These are phyloP conservation scores for Pheosia tremula DNA, from an alignment of 2,888 invertebrate genomes.

Conservation along the genomic window DNA sequence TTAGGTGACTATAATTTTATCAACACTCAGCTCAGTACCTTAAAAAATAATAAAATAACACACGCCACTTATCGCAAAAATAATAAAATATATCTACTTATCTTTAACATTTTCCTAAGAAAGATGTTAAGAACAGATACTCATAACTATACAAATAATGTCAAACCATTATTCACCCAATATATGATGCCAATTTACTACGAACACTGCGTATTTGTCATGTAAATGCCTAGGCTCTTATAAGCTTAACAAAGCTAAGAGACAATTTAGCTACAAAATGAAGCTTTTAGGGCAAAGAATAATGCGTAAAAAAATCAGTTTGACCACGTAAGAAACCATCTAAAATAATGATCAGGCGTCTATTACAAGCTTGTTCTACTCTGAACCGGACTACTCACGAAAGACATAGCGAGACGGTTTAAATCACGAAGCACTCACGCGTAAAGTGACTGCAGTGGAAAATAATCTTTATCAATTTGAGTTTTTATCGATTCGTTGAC, in stretches of 20 bases:
- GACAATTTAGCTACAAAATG: conserved; percentile 21
- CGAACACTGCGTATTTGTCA: conserved; percentile 32
- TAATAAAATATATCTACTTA: conserved; percentile 20
- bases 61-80: conserved; percentile 4
- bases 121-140: conserved; percentile 54
- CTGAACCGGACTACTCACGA: conserved; percentile 43
- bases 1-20: no score
- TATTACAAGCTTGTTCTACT: conserved; percentile 26
- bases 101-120: conserved; percentile 37
- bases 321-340: conserved; percentile 47
- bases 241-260: conserved; percentile 18
- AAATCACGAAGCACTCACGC: conserved; percentile 77
- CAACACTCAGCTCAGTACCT: no score
- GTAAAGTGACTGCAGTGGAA: conserved; percentile 63
- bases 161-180: conserved; percentile 40
- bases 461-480: conserved; percentile 56
- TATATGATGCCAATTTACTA: conserved; percentile 40
- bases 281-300: conserved; percentile 31
- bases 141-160: conserved; percentile 60
- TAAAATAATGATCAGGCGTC: conserved; percentile 45
- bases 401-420: conserved; percentile 46
- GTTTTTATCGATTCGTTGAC: conserved; percentile 35
- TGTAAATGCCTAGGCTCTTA: conserved; percentile 21
- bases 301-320: conserved; percentile 25
- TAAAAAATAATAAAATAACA: no score